Evolutionary conservation across 2,797 vertebrate species (phyloP).

Genomic region (Phalloptychus januarius): DNA sequence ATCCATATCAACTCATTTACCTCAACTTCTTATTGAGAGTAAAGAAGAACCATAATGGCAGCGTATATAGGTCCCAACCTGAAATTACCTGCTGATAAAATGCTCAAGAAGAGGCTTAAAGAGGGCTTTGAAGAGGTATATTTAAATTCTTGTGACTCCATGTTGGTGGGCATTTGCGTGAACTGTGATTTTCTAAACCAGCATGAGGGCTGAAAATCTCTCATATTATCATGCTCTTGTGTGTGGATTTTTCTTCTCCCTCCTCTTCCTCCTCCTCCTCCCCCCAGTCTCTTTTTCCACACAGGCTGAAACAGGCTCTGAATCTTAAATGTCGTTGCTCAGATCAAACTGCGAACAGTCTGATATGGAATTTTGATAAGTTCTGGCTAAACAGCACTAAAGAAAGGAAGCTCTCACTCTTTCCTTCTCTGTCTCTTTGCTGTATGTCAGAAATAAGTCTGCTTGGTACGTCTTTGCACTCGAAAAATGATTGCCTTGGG

Average conservation of each 20-base stretch:
- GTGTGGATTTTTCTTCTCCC: constrained; percentile 7
- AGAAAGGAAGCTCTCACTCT: constrained; percentile 10
- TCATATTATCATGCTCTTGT: constrained; percentile 50
- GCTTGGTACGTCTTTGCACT: constrained; percentile 43
- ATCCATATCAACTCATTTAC: constrained; percentile 42
- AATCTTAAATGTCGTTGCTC: constrained; percentile 61
- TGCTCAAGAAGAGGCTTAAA: constrained; percentile 44
- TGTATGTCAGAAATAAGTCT: constrained; percentile 49
- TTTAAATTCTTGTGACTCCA: constrained; percentile 63
- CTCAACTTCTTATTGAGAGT: constrained; percentile 11
- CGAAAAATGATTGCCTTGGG: constrained; percentile 43
- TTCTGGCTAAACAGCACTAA: constrained; percentile 30
- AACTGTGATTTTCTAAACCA: constrained; percentile 71
- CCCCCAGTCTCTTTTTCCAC: constrained; percentile 24
- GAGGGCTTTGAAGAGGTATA: constrained; percentile 41
- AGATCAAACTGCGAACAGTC: constrained; percentile 58
- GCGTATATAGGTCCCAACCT: constrained; percentile 11
- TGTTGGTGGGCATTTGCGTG: constrained; percentile 64
- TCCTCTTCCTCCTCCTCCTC: not conserved
- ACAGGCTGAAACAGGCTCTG: constrained; percentile 72
- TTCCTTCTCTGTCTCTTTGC: constrained; percentile 1
- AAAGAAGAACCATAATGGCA: constrained; percentile 20
- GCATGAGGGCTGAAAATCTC: constrained; percentile 75
- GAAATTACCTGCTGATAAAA: constrained; percentile 60
- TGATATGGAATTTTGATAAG: constrained; percentile 60